Conservation (phyloP, 2,888 invertebrate species). For the Strigamia maritima region DNA sequence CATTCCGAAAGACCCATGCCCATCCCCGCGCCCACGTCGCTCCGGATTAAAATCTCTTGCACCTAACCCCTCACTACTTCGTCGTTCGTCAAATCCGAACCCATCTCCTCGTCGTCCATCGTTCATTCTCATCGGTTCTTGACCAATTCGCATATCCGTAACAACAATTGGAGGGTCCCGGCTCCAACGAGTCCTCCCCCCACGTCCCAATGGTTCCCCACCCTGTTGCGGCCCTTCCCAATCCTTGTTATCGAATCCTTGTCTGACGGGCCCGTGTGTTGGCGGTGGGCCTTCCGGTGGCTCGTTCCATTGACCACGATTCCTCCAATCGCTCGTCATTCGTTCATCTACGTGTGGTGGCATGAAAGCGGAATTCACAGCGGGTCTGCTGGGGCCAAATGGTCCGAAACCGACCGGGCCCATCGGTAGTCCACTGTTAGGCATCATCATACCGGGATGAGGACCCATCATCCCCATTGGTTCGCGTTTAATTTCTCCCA, state of each 20-base stretch:
- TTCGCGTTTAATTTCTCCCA: conserved; percentile 40
- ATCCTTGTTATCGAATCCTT: conserved; percentile 17
- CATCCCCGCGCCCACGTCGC: conserved; percentile 7
- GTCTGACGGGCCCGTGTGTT: not conserved
- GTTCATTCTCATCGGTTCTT: not conserved
- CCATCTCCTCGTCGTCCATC: not conserved
- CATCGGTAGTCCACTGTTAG: not conserved
- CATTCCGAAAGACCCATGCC: not conserved
- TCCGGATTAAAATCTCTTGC: not conserved
- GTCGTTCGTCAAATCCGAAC: conserved; percentile 12
- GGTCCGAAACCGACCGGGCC: not conserved
- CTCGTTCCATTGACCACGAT: not conserved
- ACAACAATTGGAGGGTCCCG: not conserved
- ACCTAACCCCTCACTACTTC: not conserved
- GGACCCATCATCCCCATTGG: conserved; percentile 25
- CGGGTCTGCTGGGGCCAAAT: not conserved
- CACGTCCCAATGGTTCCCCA: conserved; percentile 2
- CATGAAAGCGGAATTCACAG: not conserved
- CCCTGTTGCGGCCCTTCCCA: not conserved
- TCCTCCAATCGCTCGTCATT: not conserved
- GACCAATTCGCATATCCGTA: not conserved
- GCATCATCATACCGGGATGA: not conserved
- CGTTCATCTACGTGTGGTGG: not conserved
- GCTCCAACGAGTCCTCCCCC: not conserved
- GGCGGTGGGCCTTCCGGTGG: not conserved